These are phyloP conservation scores for Barypeithes pellucidus DNA, from an alignment of 2,888 invertebrate genomes.

Conservation along the genomic window DNA sequence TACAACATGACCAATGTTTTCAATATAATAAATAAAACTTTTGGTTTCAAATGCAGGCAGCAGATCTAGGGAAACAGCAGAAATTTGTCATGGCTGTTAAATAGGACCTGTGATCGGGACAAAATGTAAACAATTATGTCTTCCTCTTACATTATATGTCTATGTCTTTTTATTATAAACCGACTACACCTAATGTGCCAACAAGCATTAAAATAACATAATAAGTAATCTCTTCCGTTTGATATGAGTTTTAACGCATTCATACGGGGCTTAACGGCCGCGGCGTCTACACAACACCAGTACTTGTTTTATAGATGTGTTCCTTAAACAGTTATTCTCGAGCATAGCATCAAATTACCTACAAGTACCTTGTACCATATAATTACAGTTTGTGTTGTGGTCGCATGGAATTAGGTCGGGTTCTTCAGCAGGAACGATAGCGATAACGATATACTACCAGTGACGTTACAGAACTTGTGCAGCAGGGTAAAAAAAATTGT, in stretches of 20 bases:
- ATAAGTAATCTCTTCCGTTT: constrained; percentile 39
- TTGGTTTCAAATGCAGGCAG: no score
- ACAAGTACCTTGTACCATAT: constrained; percentile 37
- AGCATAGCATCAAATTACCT: constrained; percentile 35
- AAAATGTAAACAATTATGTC: no score
- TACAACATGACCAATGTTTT: no score
- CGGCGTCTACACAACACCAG: constrained; percentile 34
- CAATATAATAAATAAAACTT: no score
- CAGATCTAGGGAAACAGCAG: no score
- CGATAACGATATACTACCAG: not conserved
- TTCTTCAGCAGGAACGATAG: constrained; percentile 40
- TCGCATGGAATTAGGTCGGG: constrained; percentile 43
- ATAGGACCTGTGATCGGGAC: no score
- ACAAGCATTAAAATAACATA: constrained; percentile 30
- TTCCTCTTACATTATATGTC: no score
- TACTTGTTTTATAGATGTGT: constrained; percentile 40
- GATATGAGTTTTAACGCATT: constrained; percentile 29
- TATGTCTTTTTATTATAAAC: constrained; percentile 6
- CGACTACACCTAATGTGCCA: constrained; percentile 13
- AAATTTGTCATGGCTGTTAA: no score
- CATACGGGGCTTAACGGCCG: constrained; percentile 34
- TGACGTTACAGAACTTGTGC: constrained; percentile 9
- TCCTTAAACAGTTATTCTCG: constrained; percentile 40
- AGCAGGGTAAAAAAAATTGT: no score
- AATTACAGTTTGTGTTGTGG: constrained; percentile 32